Base-by-base conservation (phyloP, 2,888 invertebrate species). In the Synanthedon formicaeformis region DNA sequence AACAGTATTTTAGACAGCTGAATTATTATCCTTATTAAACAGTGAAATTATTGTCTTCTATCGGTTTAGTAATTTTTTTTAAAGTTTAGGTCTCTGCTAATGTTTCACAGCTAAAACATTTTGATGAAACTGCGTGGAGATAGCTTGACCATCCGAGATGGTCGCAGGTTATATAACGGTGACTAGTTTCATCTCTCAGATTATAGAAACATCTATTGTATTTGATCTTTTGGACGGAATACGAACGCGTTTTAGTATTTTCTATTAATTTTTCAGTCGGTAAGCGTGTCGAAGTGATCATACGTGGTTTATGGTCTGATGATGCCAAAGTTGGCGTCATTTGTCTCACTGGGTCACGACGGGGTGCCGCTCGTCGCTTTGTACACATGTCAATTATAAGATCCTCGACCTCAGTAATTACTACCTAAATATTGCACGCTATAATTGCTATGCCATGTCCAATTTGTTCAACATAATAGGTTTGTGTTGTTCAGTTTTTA, bases 381-480 rank as follows among this genome's bases (percentile, higher is more conserved):
- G 63, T 61, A 61, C 64, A 66, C 63, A 66, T 67, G 68, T 71
- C 71, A 67, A 71, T 72, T 71, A 68, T 60, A 56, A 60, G 61
- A 63, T 63, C 63, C 66, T 65, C 66, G 69, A 70, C 70, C 69
- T 64, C 65, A 57, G 61, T 70, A 75, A 77, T 78, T 66, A 73
- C 71, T 73, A 71, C 67, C 68, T 71, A 78, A 81, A 79, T 76
- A 78, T 71, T 70, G 72, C 74, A 73, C 71, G 63, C 67, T 66
- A 66, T 75, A 81, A 83, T 82, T 80, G 75, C 74, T 63, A 70
- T 61, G 71, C 68, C 70, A 70, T 73, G 70, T 83, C 63, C 78
- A 82, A 82, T 83, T 81, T 78, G 75, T 73, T 71, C 60, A 64
- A 63, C 59, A 63, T 82, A 82, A 83, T 81, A 79, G 74, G 75